Evolutionary conservation across 2,113 vertebrate species (phyloP).

Genomic region (Psettodes erumei): DNA sequence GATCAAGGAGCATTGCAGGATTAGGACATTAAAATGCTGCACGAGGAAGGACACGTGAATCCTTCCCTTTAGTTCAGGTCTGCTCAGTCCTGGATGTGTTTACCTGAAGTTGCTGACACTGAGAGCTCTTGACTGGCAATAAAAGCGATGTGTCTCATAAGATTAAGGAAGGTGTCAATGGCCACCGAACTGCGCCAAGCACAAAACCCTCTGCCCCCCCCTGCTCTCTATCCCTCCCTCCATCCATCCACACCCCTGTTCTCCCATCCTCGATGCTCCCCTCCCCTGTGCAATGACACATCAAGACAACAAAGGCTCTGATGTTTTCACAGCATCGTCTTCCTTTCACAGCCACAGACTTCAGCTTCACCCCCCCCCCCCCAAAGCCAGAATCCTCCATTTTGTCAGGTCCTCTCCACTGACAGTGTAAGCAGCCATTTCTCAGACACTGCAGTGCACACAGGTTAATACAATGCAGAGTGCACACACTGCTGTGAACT

Average conservation of each 20-base stretch:
- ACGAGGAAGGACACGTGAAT: neutral
- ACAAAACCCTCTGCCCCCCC: slow-evolving; percentile 35
- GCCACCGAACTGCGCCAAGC: slow-evolving; percentile 35
- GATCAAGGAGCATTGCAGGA: neutral
- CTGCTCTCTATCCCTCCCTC: slow-evolving; percentile 6
- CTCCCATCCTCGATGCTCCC: neutral
- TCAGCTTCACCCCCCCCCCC: slow-evolving; percentile 18
- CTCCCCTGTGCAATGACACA: slow-evolving; percentile 1
- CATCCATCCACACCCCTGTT: slow-evolving; percentile 52
- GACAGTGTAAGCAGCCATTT: slow-evolving; percentile 78
- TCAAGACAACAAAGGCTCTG: slow-evolving; percentile 38
- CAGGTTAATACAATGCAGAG: slow-evolving; percentile 25
- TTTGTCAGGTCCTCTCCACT: slow-evolving; percentile 72
- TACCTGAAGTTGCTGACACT: neutral
- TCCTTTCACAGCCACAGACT: slow-evolving; percentile 25
- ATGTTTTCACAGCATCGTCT: slow-evolving; percentile 23
- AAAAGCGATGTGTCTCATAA: neutral
- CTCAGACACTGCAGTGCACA: slow-evolving; percentile 55
- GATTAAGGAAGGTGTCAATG: slow-evolving; percentile 13
- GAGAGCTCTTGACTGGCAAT: neutral
- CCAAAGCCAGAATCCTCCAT: slow-evolving; percentile 74
- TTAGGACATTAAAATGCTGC: neutral
- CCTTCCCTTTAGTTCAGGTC: neutral
- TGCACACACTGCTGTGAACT: neutral
- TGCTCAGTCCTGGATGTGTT: neutral